A percentile compares a stretch with the other conserved stretches of the same genome.
Evolutionary conservation across 1,140 invertebrate genomes (phyloP).

Genomic region (Chironomus tepperi): DNA sequence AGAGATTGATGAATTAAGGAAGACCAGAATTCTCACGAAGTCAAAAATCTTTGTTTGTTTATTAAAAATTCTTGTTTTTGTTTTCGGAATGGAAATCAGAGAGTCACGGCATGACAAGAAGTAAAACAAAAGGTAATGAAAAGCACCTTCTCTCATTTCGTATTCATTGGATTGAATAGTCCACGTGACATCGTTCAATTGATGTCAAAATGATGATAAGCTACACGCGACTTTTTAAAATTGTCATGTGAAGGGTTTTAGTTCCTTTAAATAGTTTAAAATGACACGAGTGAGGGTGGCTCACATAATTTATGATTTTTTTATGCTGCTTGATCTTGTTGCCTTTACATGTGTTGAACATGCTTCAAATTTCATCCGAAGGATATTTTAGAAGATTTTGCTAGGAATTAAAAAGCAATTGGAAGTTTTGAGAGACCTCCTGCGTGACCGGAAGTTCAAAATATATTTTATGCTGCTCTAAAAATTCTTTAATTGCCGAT

Average conservation of each 20-base stretch:
- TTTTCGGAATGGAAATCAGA: constrained; percentile 3
- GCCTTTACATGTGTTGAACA: constrained; percentile 16
- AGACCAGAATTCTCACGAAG: neutral
- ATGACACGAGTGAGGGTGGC: neutral
- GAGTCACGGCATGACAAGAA: neutral
- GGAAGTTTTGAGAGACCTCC: neutral
- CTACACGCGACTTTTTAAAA: constrained; percentile 1
- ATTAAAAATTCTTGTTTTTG: neutral
- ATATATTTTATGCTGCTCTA: neutral
- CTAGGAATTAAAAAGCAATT: neutral
- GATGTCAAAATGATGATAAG: neutral
- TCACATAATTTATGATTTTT: neutral
- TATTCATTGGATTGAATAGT: neutral
- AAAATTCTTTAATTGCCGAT: neutral
- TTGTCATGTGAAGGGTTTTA: neutral
- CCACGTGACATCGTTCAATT: neutral
- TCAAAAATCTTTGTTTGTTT: neutral
- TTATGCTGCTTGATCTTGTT: neutral
- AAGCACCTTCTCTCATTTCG: constrained; percentile 14
- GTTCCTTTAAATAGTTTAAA: too few relatives aligned
- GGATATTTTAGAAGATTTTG: neutral
- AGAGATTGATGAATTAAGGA: neutral
- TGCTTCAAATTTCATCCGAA: neutral
- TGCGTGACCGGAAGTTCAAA: constrained; percentile 17
- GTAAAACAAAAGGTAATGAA: constrained; percentile 7